Percentiles rank a stretch among this genome's conserved stretches.
Evolutionary conservation across 2,797 vertebrate genomes (phyloP).

Genomic region (Brotula barbata): DNA sequence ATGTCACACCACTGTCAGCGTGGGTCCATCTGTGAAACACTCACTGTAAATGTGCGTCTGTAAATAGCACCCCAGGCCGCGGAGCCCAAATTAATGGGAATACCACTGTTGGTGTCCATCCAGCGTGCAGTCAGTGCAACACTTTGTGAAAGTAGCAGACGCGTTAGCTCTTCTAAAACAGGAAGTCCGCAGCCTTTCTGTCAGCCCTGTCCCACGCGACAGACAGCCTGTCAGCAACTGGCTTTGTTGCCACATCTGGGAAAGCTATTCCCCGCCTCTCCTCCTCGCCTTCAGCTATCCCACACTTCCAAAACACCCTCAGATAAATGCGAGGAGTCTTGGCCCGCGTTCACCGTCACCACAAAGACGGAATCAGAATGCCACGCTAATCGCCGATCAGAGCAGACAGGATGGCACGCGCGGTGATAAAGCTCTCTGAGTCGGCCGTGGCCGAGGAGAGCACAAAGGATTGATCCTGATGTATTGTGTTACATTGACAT

Average conservation of each 20-base stretch:
- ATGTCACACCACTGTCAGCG: neutral
- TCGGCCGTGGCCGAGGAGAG: neutral
- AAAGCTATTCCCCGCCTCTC: constrained; percentile 52
- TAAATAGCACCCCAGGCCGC: constrained; percentile 21
- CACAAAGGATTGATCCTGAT: neutral
- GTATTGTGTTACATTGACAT: neutral
- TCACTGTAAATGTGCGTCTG: constrained; percentile 12
- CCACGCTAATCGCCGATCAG: neutral
- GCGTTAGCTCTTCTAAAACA: constrained; percentile 53
- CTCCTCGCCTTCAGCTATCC: constrained; percentile 31
- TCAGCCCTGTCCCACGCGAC: constrained; percentile 51
- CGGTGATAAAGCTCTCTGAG: neutral
- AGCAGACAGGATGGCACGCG: neutral
- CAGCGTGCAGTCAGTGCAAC: constrained; percentile 21
- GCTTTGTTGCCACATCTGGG: constrained; percentile 61
- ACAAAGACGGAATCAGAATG: constrained; percentile 22
- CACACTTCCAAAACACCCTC: constrained; percentile 41
- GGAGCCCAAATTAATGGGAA: constrained; percentile 28
- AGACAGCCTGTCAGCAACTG: constrained; percentile 64
- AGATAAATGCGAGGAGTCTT: constrained; percentile 30
- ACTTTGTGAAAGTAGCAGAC: constrained; percentile 42
- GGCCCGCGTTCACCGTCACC: constrained; percentile 8
- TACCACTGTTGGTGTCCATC: constrained; percentile 29
- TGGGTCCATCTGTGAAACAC: neutral
- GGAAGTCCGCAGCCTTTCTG: constrained; percentile 51